phyloP scores from a whole-genome alignment of 2,888 invertebrate species.

The Rhagonycha fulva region DNA sequence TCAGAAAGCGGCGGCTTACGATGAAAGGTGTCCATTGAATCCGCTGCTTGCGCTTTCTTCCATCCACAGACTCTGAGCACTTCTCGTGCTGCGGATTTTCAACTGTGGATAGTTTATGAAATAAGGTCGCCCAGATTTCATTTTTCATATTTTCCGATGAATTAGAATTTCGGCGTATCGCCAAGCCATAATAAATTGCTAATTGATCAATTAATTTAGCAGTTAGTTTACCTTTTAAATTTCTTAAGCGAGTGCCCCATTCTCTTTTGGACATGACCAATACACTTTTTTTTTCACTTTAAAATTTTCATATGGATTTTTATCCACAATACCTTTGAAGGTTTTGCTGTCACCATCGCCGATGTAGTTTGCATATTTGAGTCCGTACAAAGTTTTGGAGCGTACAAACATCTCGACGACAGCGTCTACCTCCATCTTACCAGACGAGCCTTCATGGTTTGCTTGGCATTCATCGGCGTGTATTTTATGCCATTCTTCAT shows the following conservation, averaged over 20 bases:
- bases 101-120: no score
- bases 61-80: no score
- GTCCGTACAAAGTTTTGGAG: slow-evolving; percentile 20
- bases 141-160: no score
- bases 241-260: slow-evolving; percentile 27
- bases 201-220: no score
- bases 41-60: no score
- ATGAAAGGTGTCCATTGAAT: no score
- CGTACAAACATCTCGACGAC: slow-evolving; percentile 31
- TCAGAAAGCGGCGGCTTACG: no score
- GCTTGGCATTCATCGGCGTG: slow-evolving; percentile 1
- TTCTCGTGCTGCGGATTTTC: no score
- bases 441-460: slow-evolving; percentile 32
- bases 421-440: slow-evolving; percentile 33
- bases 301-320: slow-evolving; percentile 15
- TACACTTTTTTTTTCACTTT: not conserved
- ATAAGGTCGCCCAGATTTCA: no score
- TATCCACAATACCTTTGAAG: slow-evolving; percentile 22
- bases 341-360: slow-evolving; percentile 32
- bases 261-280: slow-evolving; percentile 24
- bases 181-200: no score
- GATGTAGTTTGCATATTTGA: slow-evolving; percentile 29
- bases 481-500: not conserved
- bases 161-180: no score
- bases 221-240: slow-evolving; percentile 10